Percentiles rank a stretch among this genome's conserved stretches.
These are phyloP conservation scores for Chirona hameri DNA, from an alignment of 2,888 invertebrate species.

Conservation along the genomic window DNA sequence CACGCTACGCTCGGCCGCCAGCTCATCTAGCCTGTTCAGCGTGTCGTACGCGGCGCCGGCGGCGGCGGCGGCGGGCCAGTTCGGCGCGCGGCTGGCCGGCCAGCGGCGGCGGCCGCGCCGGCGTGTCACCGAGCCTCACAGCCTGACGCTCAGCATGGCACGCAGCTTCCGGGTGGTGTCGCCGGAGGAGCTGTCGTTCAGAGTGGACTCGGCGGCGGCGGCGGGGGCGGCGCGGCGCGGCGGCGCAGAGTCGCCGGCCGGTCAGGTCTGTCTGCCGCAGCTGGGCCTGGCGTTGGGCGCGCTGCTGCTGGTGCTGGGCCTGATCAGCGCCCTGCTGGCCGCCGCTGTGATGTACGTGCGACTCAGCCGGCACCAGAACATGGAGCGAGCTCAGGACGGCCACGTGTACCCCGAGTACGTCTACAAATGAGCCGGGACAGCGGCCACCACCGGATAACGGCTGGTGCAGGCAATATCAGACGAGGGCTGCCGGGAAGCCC, in stretches of 20 bases:
- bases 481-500: too few relatives aligned
- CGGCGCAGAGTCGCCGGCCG: background rate
- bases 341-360: constrained; percentile 33
- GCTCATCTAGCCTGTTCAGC: constrained; percentile 25
- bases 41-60: background rate
- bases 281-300: constrained; percentile 32
- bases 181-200: constrained; percentile 35
- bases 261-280: constrained; percentile 34
- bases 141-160: constrained; percentile 33
- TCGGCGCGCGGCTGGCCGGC: background rate
- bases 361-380: constrained; percentile 10
- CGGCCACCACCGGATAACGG: too few relatives aligned
- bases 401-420: background rate
- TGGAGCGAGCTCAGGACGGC: background rate
- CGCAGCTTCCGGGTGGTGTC: constrained; percentile 36
- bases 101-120: background rate
- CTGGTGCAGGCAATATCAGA: too few relatives aligned
- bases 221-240: background rate
- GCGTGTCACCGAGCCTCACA: constrained; percentile 2
- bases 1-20: constrained; percentile 28
- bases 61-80: background rate
- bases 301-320: constrained; percentile 32
- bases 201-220: background rate
- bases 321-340: constrained; percentile 33
- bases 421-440: background rate